Evolutionary conservation across 1,140 invertebrate genomes (phyloP).

Genomic region (Drosophila nikananu): DNA sequence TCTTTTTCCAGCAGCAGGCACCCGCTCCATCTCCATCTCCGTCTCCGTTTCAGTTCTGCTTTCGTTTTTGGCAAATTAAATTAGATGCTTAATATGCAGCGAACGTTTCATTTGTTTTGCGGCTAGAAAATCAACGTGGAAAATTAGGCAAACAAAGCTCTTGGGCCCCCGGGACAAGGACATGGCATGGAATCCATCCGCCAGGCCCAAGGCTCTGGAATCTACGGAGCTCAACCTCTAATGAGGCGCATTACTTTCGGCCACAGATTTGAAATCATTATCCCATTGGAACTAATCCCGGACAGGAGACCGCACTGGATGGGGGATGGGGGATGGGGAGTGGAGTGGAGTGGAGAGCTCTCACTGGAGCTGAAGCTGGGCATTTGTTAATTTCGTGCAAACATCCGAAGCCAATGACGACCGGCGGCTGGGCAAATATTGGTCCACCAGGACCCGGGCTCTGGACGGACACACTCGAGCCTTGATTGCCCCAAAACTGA

Average conservation of each 20-base stretch:
- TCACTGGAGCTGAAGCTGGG: constrained; percentile 3
- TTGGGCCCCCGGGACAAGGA: constrained; percentile 8
- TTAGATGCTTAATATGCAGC: constrained; percentile 83
- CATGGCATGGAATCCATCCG: constrained; percentile 1
- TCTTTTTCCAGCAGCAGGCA: constrained; percentile 11
- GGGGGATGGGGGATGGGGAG: too few relatives aligned
- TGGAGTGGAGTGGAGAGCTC: neutral
- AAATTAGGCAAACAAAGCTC: constrained; percentile 78
- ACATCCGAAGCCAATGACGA: constrained; percentile 52
- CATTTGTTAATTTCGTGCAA: constrained; percentile 73
- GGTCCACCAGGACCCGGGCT: neutral
- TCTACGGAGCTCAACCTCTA: constrained; percentile 65
- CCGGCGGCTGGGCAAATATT: constrained; percentile 56
- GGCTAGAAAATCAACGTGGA: constrained; percentile 84
- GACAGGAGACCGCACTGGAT: neutral
- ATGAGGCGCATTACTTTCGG: constrained; percentile 80
- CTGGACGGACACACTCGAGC: neutral
- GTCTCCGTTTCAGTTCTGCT: constrained; percentile 9
- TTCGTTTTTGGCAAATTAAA: constrained; percentile 67
- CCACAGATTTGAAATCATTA: constrained; percentile 81
- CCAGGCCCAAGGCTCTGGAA: constrained; percentile 25
- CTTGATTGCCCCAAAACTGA: constrained; percentile 12
- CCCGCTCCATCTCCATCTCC: neutral
- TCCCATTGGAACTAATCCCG: constrained; percentile 75
- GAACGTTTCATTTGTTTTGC: constrained; percentile 82